Conservation (phyloP, 2,113 vertebrate genomes). For the Copsychus sechellarum region DNA sequence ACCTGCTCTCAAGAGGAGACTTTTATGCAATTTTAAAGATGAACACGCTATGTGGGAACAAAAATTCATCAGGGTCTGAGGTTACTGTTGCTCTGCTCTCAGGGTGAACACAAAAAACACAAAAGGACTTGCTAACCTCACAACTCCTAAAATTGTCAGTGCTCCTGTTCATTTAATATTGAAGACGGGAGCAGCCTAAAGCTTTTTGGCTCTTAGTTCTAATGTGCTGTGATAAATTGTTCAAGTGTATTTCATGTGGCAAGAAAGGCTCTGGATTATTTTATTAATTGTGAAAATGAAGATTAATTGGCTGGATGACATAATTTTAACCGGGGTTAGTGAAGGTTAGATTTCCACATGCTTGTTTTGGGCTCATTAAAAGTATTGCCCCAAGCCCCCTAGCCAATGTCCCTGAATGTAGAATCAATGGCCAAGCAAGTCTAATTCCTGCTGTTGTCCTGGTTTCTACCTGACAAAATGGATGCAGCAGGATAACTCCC, state of each 20-base stretch:
- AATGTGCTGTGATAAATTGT: not conserved
- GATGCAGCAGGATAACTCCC: not conserved
- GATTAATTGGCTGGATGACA: not conserved
- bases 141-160: not conserved
- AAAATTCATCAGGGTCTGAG: not conserved
- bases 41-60: not conserved
- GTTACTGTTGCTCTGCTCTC: not conserved
- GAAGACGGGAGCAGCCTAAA: not conserved
- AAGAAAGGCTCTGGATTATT: not conserved
- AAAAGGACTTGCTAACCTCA: not conserved
- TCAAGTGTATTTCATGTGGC: not conserved
- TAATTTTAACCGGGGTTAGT: not conserved
- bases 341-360: not conserved
- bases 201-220: not conserved
- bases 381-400: not conserved
- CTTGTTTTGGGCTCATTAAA: not conserved
- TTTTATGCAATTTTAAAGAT: not conserved
- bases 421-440: not conserved
- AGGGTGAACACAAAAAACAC: not conserved
- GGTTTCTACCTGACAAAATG: not conserved
- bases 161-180: not conserved
- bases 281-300: slow-evolving; percentile 20
- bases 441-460: not conserved
- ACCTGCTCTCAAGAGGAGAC: not conserved
- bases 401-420: not conserved